phyloP scores from a whole-genome alignment of 2,113 vertebrate species.

The Strigops habroptila region DNA sequence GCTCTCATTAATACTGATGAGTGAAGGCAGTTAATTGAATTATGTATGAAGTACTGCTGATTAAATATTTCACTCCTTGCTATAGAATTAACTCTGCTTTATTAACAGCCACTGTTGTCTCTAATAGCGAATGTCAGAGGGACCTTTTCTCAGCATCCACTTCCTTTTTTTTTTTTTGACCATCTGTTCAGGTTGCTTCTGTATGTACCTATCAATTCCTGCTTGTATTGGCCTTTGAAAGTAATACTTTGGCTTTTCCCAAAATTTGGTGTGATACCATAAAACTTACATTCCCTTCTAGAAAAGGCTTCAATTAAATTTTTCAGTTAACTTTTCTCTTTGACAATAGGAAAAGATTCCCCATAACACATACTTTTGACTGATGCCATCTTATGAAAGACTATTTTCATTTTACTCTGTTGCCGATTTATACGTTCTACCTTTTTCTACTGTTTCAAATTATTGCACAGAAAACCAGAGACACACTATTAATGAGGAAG shows the following conservation, averaged over 20 bases:
- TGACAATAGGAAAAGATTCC: background rate
- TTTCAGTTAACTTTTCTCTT: background rate
- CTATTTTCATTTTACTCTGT: background rate
- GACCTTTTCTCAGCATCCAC: conserved; percentile 56
- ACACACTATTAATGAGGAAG: background rate
- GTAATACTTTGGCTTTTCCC: background rate
- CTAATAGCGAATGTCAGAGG: conserved; percentile 64
- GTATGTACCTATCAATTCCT: background rate
- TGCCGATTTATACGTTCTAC: background rate
- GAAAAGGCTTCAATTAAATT: background rate
- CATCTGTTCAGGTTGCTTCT: conserved; percentile 52
- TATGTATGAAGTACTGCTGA: conserved; percentile 80
- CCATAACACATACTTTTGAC: background rate
- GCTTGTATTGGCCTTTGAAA: conserved; percentile 6
- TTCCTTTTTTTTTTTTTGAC: conserved; percentile 11
- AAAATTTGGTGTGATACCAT: background rate
- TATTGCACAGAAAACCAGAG: background rate
- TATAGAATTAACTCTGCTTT: conserved; percentile 71
- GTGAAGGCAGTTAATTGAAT: conserved; percentile 81
- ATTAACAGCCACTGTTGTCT: conserved; percentile 71
- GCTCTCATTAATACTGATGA: conserved; percentile 78
- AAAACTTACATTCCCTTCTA: background rate
- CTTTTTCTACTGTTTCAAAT: background rate
- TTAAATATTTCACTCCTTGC: conserved; percentile 80
- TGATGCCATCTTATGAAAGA: background rate